These are phyloP conservation scores for Dysmachus trigonus DNA, from an alignment of 2,888 invertebrate genomes.

Conservation along the genomic window DNA sequence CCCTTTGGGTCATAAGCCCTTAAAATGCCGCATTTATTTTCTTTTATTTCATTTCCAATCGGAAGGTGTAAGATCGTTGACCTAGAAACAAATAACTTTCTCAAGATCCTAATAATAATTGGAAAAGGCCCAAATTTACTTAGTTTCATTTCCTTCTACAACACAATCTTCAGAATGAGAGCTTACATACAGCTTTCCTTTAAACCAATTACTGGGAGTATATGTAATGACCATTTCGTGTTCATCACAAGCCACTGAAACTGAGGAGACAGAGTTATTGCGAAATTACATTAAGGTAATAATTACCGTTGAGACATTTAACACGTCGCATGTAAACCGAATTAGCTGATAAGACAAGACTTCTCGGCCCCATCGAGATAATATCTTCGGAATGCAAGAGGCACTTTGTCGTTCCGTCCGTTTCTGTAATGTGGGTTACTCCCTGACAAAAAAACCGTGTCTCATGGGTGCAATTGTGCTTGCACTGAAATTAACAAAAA, in stretches of 20 bases:
- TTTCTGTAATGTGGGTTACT: constrained; percentile 66
- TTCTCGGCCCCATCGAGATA: constrained; percentile 79
- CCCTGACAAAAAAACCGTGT: constrained; percentile 77
- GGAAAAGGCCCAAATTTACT: constrained; percentile 39
- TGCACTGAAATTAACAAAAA: constrained; percentile 65
- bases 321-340: constrained; percentile 82
- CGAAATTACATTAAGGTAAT: constrained; percentile 6
- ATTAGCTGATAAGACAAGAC: constrained; percentile 68
- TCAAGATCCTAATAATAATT: not conserved
- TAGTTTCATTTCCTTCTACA: constrained; percentile 68
- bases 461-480: constrained; percentile 71
- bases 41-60: constrained; percentile 61
- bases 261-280: constrained; percentile 63
- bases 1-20: constrained; percentile 63
- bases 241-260: constrained; percentile 80
- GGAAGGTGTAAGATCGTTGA: constrained; percentile 56
- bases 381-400: constrained; percentile 84
- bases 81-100: constrained; percentile 29
- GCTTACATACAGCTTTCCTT: constrained; percentile 82
- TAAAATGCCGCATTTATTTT: constrained; percentile 62
- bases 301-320: constrained; percentile 83
- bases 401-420: constrained; percentile 65
- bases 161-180: constrained; percentile 80
- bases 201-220: constrained; percentile 70
- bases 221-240: constrained; percentile 75